Base-by-base conservation (phyloP, 2,888 invertebrate species). In the Ichneumoninae sp. region DNA sequence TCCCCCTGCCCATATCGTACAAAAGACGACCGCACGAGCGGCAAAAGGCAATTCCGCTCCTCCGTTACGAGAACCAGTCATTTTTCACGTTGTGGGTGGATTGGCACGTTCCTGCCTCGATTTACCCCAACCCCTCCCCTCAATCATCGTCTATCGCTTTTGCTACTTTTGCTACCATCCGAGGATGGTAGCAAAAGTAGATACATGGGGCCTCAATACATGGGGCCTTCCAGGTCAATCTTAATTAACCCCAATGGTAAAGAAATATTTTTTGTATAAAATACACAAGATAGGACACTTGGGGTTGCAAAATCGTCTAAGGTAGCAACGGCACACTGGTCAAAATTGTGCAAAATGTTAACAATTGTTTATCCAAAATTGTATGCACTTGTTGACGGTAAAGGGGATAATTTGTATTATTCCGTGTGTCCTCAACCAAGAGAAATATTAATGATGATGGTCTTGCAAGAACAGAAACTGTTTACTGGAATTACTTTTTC, bases 21-120 rank as follows among this genome's bases (percentile, higher is more conserved):
- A 36, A 57, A 40, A 57, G 47, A 52, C 52, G 47, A 50, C 65
- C 79, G 60, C 69, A 74, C 52, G 44, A 50, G 50, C 68, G 63
- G 68, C 63, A 65, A 57, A 69, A 79, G 74, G 63, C 79, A 79
- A 80, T 80, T 60, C 75, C 83, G 76, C 76, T 80, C 70, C 70
- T 76, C 50, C 65, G 80, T 80, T 71, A 36, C 47, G 68, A 44
- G 44, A 74, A 69, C 30, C 36, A 66, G 74, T 63, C 50, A 79
- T 79, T 79, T 83, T 65, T 79, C 79, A 79, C 70, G 70, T 47
- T 83, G 71, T 63, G 65, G 69, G 19, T 47, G 68, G 33, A 52
- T 70, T 81, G 69, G 60, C 68, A 26, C 66, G 44, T 75, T 52
- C 40, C 70, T 75, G 5, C 33, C 44, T 68, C 44, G 16, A 40